A percentile compares a stretch with the other conserved stretches of the same genome.
Evolutionary conservation across 2,113 vertebrate genomes (phyloP).

Genomic region (Cyprinodon tularosa): DNA sequence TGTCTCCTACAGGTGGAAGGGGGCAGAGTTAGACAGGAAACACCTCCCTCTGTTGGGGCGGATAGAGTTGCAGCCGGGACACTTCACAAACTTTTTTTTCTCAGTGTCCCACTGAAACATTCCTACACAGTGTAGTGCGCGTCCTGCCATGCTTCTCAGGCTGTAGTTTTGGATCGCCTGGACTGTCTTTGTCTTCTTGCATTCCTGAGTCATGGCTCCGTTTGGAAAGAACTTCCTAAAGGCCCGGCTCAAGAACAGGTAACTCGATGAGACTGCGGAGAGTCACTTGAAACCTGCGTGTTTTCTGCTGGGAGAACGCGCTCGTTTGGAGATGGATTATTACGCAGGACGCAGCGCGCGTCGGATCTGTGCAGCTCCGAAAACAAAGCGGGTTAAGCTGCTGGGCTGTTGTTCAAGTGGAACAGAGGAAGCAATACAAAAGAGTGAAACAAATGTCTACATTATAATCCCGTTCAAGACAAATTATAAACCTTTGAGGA

Average conservation of each 20-base stretch:
- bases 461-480: neutral
- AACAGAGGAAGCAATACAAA: neutral
- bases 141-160: constrained; percentile 59
- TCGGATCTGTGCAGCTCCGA: neutral
- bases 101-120: neutral
- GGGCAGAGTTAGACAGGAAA: constrained; percentile 60
- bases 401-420: neutral
- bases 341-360: neutral
- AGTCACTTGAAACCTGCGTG: constrained; percentile 19
- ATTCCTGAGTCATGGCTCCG: constrained; percentile 85
- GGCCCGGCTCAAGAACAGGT: constrained; percentile 92
- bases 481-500: neutral
- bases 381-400: neutral
- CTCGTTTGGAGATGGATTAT: constrained; percentile 9
- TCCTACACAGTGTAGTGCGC: neutral
- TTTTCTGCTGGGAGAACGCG: neutral
- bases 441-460: neutral
- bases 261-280: constrained; percentile 34
- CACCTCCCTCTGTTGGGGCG: constrained; percentile 59
- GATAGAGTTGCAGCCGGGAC: constrained; percentile 56
- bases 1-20: constrained; percentile 39
- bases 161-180: constrained; percentile 32
- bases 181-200: neutral
- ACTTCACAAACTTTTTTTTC: neutral
- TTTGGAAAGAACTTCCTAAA: constrained; percentile 92